Evolutionary conservation across 2,888 invertebrate species (phyloP), one percentile per base, ranked within the genome.

Genomic region (Eilema depressum): DNA sequence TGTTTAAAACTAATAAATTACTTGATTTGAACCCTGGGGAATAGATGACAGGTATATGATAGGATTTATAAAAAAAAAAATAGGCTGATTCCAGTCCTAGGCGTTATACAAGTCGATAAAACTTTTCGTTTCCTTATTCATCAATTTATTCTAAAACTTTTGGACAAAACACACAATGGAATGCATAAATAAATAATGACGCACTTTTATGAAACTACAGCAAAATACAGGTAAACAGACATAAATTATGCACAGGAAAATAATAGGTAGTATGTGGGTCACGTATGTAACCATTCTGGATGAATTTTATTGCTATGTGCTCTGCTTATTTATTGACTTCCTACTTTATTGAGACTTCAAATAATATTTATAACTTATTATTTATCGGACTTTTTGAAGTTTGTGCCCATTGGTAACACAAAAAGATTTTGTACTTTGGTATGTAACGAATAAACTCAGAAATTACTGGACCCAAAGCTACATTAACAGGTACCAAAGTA

Each of bases 201-300:
- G 53, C 20, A 66, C 25, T n/a, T 60, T 60, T 60, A 61, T n/a
- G 20, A 63, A 56, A 61, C 47, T 57, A 56, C 30, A 33, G 26
- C 56, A 47, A 33, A 63, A 60, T 53, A 60, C 37, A 68, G 57
- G 65, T 57, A 68, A 68, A 63, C 57, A 63, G n/a, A 33, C 11
- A 57, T 63, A 57, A 28, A 20, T 68, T 28, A 63, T 59, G 59
- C 28, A 63, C 56, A 47, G 3, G 30, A 63, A 68, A 62, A 33
- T 68, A 57, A 62, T 63, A 37, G 17, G 26, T 10, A 33, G 17
- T 63, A 37, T 37, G 26, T 17, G 26, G 30, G 17, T 68, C 57
- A 63, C 28, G 68, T 63, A 63, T 10, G 68, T 68, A 63, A 33
- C 14, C 41, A 53, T 37, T 57, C 37, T 20, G 56, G 57, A 33